phyloP scores from a whole-genome alignment of 2,113 vertebrate species.

The Burhinus oedicnemus region DNA sequence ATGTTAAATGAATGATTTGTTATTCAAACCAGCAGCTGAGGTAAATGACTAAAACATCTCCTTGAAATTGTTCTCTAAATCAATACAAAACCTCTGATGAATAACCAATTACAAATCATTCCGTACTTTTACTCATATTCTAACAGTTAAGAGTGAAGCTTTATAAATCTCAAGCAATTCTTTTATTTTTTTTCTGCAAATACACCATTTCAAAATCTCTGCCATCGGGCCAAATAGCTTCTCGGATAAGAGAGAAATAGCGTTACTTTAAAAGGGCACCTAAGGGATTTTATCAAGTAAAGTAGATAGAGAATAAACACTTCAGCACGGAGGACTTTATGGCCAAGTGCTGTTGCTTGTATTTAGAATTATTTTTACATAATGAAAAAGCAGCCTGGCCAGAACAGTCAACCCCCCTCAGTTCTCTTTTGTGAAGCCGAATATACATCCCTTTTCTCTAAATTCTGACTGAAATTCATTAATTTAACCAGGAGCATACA shows the following conservation, averaged over 20 bases:
- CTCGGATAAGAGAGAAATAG: neutral
- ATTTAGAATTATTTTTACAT: neutral
- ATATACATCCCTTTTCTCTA: neutral
- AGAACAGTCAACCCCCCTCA: neutral
- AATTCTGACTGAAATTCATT: neutral
- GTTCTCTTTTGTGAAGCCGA: neutral
- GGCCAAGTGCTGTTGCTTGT: neutral
- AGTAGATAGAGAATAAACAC: neutral
- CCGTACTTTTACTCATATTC: neutral
- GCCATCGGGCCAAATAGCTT: neutral
- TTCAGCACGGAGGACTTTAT: neutral
- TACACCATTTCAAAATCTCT: slow-evolving; percentile 4
- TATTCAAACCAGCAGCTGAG: neutral
- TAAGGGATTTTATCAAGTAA: neutral
- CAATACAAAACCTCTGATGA: neutral
- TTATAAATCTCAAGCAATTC: slow-evolving; percentile 8
- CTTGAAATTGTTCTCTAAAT: neutral
- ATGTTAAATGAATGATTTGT: slow-evolving; percentile 11
- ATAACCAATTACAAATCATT: slow-evolving; percentile 39
- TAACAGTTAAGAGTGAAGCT: neutral
- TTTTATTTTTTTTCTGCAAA: slow-evolving; percentile 19
- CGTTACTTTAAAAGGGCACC: neutral
- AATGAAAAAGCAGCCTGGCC: neutral
- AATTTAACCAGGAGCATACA: neutral
- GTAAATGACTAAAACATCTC: slow-evolving; percentile 26